Percentiles rank a stretch among this genome's conserved stretches.
These are phyloP conservation scores for Nannobrachium achirus DNA, from an alignment of 2,113 vertebrate species.

Conservation along the genomic window DNA sequence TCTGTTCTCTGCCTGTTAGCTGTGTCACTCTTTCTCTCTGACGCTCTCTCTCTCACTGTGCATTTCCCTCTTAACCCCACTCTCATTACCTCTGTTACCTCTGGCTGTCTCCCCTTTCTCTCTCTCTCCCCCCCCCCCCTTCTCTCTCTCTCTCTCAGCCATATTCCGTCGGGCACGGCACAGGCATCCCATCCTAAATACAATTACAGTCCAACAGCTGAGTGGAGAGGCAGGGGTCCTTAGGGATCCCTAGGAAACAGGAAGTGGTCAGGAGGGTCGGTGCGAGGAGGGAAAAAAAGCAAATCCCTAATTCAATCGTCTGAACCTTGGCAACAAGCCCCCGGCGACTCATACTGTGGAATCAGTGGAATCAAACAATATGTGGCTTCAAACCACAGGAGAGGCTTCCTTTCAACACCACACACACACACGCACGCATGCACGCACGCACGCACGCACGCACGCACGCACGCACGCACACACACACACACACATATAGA, in stretches of 20 bases:
- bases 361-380: conserved; percentile 78
- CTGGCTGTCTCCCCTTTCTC: too few relatives aligned
- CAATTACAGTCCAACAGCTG: conserved; percentile 76
- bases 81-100: too few relatives aligned
- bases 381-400: conserved; percentile 65
- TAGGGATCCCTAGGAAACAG: conserved; percentile 67
- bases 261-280: conserved; percentile 78
- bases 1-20: too few relatives aligned
- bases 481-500: too few relatives aligned
- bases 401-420: conserved; percentile 52
- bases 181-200: conserved; percentile 76
- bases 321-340: conserved; percentile 76
- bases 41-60: too few relatives aligned
- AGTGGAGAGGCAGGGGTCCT: conserved; percentile 70
- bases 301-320: conserved; percentile 80
- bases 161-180: conserved; percentile 60
- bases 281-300: conserved; percentile 72
- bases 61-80: too few relatives aligned
- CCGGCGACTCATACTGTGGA: conserved; percentile 73
- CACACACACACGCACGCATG: conserved; percentile 23
- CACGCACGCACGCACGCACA: conserved; percentile 44
- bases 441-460: background rate
- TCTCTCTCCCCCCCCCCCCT: too few relatives aligned
- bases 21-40: too few relatives aligned
- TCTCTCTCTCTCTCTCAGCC: conserved; percentile 2